Evolutionary conservation across 1,140 invertebrate genomes (phyloP).

Genomic region (Bombus haemorrhoidalis): DNA sequence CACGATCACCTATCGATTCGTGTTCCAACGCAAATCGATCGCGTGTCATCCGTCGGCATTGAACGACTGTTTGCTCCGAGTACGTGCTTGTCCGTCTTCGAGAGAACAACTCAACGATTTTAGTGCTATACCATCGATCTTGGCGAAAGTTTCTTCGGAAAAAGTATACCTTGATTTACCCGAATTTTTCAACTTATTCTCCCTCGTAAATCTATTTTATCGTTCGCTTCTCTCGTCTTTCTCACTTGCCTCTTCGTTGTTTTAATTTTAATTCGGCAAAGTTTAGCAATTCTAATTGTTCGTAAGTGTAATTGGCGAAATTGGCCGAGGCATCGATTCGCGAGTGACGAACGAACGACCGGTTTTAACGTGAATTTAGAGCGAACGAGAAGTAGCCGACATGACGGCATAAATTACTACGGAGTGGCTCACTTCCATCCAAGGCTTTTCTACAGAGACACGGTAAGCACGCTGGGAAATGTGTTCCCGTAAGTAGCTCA

Average conservation of each 20-base stretch:
- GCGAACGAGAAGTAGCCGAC: constrained; percentile 1
- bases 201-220: not conserved
- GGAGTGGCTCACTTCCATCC: constrained; percentile 11
- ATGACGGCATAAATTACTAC: constrained; percentile 34
- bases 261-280: not conserved
- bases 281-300: not conserved
- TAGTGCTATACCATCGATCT: not conserved
- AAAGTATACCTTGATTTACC: not conserved
- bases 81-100: constrained; percentile 16
- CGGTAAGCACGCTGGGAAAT: constrained; percentile 5
- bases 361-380: not conserved
- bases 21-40: constrained; percentile 46
- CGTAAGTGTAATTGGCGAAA: not conserved
- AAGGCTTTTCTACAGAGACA: constrained; percentile 11
- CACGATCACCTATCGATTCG: constrained; percentile 29
- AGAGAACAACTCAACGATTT: not conserved
- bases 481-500: constrained; percentile 38
- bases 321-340: not conserved
- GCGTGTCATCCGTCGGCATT: constrained; percentile 33
- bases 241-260: not conserved
- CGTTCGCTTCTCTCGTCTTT: not conserved
- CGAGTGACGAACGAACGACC: not conserved
- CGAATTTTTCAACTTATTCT: not conserved
- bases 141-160: not conserved
- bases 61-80: constrained; percentile 20